Evolutionary conservation across 2,797 vertebrate genomes (phyloP), one percentile per base, ranked within the genome.

Genomic region (Ceyx erithaca): DNA sequence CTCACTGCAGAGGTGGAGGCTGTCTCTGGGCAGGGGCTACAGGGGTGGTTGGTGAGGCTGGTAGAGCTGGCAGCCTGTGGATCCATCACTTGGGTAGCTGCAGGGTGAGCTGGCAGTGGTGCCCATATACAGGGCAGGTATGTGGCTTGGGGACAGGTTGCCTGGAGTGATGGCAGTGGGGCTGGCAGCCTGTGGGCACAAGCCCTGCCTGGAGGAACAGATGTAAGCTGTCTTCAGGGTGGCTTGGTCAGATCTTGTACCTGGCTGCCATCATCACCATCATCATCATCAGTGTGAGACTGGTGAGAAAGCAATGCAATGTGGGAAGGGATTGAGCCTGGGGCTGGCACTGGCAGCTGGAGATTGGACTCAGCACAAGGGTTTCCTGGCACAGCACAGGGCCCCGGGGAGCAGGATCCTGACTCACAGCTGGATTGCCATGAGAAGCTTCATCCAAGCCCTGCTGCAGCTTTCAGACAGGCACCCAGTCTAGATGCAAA

Each of bases 351-450:
- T 1, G 2, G n/a, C 66, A 91, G 52, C 52, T 68, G 2, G 3
- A 48, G 48, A 8, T 64, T 51, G 40, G 63, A 31, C 52, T 45
- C 26, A 26, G 51, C 49, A 5, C 1, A 1, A 31, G 54, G 37
- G 19, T 16, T 83, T 49, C 37, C 30, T 0, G 1, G 69, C 25
- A 22, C 0, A 0, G 45, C 7, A 1, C 3, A 0, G 31, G 35
- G 10, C 7, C 7, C 8, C 1, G 1, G 37, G 22, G 16, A 83
- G 17, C 61, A 37, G 0, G 2, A 43, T 37, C 10, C 30, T 54
- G 8, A 14, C 30, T 55, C 30, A 15, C 30, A 40, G 20, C 46
- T 63, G 68, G 25, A 14, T 17, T 43, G 7, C 2, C 14, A 4
- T 20, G 40, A 59, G 52, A 61, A 67, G 18, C n/a, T 59, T 59